Evolutionary conservation across 64 coral and sea anemone genomes (phyloP), one percentile per base, ranked within the genome.

Genomic region (Montipora cactus): DNA sequence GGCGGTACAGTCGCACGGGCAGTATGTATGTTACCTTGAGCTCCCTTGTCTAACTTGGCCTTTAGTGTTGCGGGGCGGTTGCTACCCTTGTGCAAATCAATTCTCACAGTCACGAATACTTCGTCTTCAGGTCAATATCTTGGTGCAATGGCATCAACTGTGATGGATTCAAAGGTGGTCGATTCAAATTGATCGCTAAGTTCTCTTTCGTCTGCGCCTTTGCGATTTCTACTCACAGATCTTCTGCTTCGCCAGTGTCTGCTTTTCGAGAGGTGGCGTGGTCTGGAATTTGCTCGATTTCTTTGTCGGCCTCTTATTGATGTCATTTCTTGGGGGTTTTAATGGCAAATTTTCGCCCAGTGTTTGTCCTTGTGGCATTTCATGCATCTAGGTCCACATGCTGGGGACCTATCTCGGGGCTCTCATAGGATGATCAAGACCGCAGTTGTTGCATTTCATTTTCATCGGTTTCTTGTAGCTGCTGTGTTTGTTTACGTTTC

Each of bases 1-100:
- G 4, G 20, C 87, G 85, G 90, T 70, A 94, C 49, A 90, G 68
- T 18, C 87, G 55, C 9, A 86, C 37, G 37, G 37, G 23, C 1
- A 87, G 91, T 14, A 93, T 71, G 91, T 14, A 93, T 71, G 80
- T 93, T 96, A 64, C 49, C 91, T 75, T 96, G 91, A 5, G 91
- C 91, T 75, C 91, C 91, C 16, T 79, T 90, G 79, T 96, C 91
- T 23, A 93, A 8, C 6, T 93, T 93, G 0, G 78, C 91, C 78
- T 88, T 90, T 1, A 92, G 85, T 79, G 81, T 6, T 15, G 90
- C 22, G 76, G 14, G 59, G 5, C 66, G 37, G 4, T 85, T 64
- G 50, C n/a, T 12, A 10, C 67, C 70, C 70, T 47, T 81, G 76
- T 79, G 19, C 76, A 97, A 28, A 8, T 91, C 57, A 6, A 97